Evolutionary conservation across 2,797 vertebrate genomes (phyloP).

Genomic region (Sardinella longiceps): DNA sequence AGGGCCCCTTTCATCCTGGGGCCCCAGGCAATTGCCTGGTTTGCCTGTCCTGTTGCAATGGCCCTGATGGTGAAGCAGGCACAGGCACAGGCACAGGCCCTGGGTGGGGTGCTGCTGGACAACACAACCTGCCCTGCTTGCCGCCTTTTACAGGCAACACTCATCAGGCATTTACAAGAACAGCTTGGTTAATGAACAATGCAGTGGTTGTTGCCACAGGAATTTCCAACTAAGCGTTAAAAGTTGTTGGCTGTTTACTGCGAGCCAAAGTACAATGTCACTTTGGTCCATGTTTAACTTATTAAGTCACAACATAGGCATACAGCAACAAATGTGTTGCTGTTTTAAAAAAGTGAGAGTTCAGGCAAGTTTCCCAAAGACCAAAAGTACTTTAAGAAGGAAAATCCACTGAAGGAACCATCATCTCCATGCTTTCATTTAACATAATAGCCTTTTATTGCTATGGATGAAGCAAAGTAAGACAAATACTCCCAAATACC

Average conservation of each 20-base stretch:
- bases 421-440: not conserved
- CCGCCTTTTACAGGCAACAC: not conserved
- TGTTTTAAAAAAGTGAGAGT: not conserved
- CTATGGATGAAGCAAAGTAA: not conserved
- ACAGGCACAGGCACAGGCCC: too few relatives aligned
- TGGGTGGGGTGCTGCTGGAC: not conserved
- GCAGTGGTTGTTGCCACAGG: not conserved
- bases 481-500: not conserved
- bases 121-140: not conserved
- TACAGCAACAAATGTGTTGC: not conserved
- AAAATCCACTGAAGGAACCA: not conserved
- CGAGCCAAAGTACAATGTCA: not conserved
- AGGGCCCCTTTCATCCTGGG: too few relatives aligned
- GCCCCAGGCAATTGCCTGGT: too few relatives aligned
- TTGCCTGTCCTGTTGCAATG: too few relatives aligned
- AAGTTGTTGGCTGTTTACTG: not conserved
- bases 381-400: not conserved
- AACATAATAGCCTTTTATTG: not conserved
- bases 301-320: not conserved
- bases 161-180: not conserved
- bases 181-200: constrained; percentile 7
- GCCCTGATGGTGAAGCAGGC: not conserved
- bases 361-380: not conserved
- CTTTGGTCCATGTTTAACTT: not conserved
- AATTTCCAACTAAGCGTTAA: not conserved